Evolutionary conservation across 2,888 invertebrate species (phyloP).

Genomic region (Blera fallax): DNA sequence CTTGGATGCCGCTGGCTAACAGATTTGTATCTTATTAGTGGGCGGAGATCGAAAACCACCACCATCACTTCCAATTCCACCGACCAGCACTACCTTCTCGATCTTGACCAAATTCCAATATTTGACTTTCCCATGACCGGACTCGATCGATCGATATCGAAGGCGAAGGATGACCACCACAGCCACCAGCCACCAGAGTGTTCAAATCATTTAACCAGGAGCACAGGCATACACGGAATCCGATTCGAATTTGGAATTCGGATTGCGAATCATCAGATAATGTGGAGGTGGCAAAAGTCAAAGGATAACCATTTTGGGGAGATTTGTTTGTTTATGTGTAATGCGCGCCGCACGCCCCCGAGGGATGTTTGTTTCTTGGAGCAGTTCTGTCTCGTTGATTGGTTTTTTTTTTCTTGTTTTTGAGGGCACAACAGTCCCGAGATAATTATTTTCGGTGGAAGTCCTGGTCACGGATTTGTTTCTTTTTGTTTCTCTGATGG

Average conservation of each 20-base stretch:
- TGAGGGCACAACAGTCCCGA: neutral
- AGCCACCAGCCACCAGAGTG: too few species aligned
- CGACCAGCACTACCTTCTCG: neutral
- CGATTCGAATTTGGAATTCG: slow-evolving; percentile 9
- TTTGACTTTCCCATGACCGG: slow-evolving; percentile 43
- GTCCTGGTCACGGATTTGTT: too few species aligned
- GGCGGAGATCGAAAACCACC: slow-evolving; percentile 54
- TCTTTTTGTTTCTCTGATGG: too few species aligned
- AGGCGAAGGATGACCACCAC: neutral
- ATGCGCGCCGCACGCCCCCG: neutral
- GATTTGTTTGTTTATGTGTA: slow-evolving; percentile 58
- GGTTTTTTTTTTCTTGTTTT: neutral
- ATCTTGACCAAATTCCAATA: slow-evolving; percentile 40
- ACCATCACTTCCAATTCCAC: slow-evolving; percentile 17
- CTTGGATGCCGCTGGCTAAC: slow-evolving; percentile 27
- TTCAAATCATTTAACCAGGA: slow-evolving; percentile 34
- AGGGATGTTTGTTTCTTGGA: slow-evolving; percentile 2
- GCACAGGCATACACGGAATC: slow-evolving; percentile 17
- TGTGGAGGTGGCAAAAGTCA: slow-evolving; percentile 55
- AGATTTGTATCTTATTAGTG: slow-evolving; percentile 65
- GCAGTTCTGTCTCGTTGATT: neutral
- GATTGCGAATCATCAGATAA: slow-evolving; percentile 22
- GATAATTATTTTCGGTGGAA: slow-evolving; percentile 18
- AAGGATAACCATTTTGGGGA: slow-evolving; percentile 61
- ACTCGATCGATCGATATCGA: neutral